Conservation (phyloP, 2,888 invertebrate species). For the Tubulanus polymorphus region DNA sequence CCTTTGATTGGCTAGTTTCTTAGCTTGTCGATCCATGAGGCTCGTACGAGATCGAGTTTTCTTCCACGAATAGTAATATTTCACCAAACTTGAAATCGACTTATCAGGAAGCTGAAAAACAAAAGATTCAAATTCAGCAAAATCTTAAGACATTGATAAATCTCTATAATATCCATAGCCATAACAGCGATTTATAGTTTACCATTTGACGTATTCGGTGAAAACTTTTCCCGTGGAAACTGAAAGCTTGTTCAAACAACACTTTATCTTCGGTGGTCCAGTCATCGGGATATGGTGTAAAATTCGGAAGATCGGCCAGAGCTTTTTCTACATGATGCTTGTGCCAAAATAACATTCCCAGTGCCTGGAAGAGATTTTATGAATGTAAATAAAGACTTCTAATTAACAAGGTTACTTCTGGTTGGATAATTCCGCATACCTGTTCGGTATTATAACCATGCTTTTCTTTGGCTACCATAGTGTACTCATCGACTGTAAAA, state of each 20-base stretch:
- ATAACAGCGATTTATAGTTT: slow-evolving; percentile 32
- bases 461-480: slow-evolving; percentile 89
- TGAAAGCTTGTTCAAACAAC: slow-evolving; percentile 95
- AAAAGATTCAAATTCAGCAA: not conserved
- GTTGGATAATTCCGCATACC: too few species aligned
- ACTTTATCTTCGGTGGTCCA: slow-evolving; percentile 99
- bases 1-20: slow-evolving; percentile 62
- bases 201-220: slow-evolving; percentile 97
- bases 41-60: slow-evolving; percentile 88
- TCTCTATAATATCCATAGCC: not conserved
- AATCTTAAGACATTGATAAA: too few species aligned
- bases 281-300: slow-evolving; percentile 95
- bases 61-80: slow-evolving; percentile 98
- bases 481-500: slow-evolving; percentile 87
- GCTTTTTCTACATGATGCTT: slow-evolving; percentile 92
- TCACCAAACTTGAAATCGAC: slow-evolving; percentile 90
- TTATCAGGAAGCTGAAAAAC: slow-evolving; percentile 84
- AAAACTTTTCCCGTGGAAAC: slow-evolving; percentile 97
- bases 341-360: slow-evolving; percentile 98
- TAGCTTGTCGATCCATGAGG: slow-evolving; percentile 82
- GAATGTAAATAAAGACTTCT: too few species aligned
- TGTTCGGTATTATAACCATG: slow-evolving; percentile 97
- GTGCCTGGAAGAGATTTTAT: too few species aligned
- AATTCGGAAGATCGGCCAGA: slow-evolving; percentile 88
- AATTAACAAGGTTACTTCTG: too few species aligned